These are phyloP conservation scores for Xestia ashworthii DNA, from an alignment of 2,888 invertebrate genomes.

Conservation along the genomic window DNA sequence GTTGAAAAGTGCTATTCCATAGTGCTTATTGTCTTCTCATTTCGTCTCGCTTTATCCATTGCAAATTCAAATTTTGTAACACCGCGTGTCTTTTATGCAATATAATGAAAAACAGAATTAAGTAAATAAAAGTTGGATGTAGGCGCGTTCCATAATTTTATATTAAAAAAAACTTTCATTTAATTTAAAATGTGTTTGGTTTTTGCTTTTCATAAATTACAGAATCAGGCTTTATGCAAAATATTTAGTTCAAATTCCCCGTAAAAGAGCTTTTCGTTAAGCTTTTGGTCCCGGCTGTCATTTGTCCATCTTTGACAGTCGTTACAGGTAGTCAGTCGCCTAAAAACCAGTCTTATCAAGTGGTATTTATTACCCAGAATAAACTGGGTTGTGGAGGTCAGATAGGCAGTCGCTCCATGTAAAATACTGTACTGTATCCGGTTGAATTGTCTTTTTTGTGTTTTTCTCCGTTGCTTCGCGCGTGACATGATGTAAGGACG, in stretches of 20 bases:
- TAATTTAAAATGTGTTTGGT: background rate
- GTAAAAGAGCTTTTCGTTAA: too few relatives aligned
- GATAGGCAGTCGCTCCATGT: too few relatives aligned
- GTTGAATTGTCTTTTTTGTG: background rate
- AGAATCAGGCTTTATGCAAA: too few relatives aligned
- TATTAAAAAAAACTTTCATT: background rate
- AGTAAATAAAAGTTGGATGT: background rate
- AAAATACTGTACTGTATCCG: too few relatives aligned
- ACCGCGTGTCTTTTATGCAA: constrained; percentile 22
- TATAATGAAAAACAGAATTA: background rate
- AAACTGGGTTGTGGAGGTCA: too few relatives aligned
- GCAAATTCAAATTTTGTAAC: constrained; percentile 10
- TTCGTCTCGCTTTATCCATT: constrained; percentile 7
- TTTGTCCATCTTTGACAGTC: too few relatives aligned
- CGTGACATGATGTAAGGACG: constrained; percentile 14
- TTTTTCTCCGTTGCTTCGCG: background rate
- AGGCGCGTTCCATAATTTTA: background rate
- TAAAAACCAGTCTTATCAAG: too few relatives aligned
- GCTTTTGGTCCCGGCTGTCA: too few relatives aligned
- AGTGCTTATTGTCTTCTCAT: background rate
- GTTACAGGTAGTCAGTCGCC: too few relatives aligned
- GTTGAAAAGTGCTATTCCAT: constrained; percentile 7
- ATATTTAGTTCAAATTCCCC: too few relatives aligned
- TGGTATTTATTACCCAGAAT: too few relatives aligned
- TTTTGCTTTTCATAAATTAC: background rate